A percentile compares a stretch with the other conserved stretches of the same genome.
phyloP scores from a whole-genome alignment of 2,797 vertebrate species.

The Tolypeutes matacus region DNA sequence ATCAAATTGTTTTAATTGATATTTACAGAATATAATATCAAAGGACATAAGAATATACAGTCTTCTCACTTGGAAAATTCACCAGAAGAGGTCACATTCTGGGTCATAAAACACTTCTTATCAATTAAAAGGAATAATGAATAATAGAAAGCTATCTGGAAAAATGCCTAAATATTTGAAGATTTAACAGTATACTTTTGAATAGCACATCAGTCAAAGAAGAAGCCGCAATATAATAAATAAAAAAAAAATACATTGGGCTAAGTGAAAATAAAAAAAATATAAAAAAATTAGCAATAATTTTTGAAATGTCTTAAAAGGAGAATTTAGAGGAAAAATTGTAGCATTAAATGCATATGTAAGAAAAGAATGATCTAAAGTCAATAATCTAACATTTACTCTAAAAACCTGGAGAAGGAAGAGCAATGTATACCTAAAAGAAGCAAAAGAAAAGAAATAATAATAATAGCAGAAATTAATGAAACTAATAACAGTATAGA shows the following conservation, averaged over 20 bases:
- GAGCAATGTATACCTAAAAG: neutral
- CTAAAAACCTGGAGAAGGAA: neutral
- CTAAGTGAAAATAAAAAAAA: too few species aligned
- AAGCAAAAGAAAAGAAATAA: neutral
- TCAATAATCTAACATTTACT: neutral
- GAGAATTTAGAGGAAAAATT: too few species aligned
- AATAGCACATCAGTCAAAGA: too few species aligned
- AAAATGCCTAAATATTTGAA: too few species aligned
- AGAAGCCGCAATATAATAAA: too few species aligned
- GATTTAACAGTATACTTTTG: too few species aligned
- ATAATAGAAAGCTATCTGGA: too few species aligned
- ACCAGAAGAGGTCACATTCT: neutral
- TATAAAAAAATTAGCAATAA: too few species aligned
- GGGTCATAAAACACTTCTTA: neutral
- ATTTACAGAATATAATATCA: neutral
- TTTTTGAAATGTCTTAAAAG: too few species aligned
- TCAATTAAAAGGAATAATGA: neutral
- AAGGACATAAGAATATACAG: neutral
- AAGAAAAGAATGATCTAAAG: neutral
- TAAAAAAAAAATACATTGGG: too few species aligned
- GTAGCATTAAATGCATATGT: too few species aligned
- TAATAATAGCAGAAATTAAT: neutral
- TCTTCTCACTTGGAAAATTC: neutral
- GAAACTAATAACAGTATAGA: neutral
- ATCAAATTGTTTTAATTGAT: neutral